Conservation (phyloP, 2,888 invertebrate species). For the Chymomyza caudatula region DNA sequence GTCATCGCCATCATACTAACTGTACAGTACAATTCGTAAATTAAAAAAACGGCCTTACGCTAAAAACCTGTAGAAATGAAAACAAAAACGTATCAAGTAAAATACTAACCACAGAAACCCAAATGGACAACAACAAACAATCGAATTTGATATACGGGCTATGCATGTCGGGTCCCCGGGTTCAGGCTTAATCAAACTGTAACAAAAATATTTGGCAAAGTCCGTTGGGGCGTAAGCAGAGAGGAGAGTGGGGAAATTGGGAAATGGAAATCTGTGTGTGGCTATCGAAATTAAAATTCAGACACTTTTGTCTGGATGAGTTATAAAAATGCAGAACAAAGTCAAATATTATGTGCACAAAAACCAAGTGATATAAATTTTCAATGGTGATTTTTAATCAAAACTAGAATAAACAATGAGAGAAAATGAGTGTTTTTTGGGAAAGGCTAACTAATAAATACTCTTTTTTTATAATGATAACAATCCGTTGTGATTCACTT, state of each 20-base stretch:
- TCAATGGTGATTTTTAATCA: constrained; percentile 55
- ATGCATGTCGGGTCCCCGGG: background rate
- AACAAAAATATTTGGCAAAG: constrained; percentile 23
- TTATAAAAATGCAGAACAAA: constrained; percentile 5
- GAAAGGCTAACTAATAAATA: too few species aligned
- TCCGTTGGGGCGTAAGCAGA: too few species aligned
- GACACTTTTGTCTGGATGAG: constrained; percentile 47
- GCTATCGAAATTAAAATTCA: constrained; percentile 60
- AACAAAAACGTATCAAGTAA: too few species aligned
- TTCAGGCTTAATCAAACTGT: constrained; percentile 13
- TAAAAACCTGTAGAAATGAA: too few species aligned
- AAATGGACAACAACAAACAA: constrained; percentile 29
- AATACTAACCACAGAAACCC: too few species aligned
- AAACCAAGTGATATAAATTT: constrained; percentile 62
- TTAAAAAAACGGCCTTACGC: too few species aligned
- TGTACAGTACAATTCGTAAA: too few species aligned
- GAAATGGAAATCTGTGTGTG: too few species aligned
- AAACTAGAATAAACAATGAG: constrained; percentile 27
- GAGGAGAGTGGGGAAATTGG: constrained; percentile 28
- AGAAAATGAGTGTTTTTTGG: background rate
- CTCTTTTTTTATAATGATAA: too few species aligned
- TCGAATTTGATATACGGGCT: constrained; percentile 56
- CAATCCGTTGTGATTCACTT: too few species aligned
- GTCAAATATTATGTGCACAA: background rate
- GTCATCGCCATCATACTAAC: too few species aligned